These are phyloP conservation scores for Enteromius afrohamiltoni DNA, from an alignment of 2,797 vertebrate species.

Conservation along the genomic window DNA sequence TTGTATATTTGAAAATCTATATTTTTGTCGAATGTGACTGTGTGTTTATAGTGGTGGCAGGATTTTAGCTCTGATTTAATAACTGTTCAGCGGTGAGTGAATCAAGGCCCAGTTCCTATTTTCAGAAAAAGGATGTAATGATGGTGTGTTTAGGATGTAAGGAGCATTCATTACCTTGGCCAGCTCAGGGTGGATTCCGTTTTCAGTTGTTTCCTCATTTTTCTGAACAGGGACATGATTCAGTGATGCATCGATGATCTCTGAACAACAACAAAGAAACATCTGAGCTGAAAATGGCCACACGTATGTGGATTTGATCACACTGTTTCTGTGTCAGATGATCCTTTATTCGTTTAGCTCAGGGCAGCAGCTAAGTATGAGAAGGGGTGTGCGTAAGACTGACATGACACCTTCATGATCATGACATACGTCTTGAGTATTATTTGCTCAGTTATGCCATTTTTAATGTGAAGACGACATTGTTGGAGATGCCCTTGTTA, in stretches of 20 bases:
- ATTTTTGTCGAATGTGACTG: neutral
- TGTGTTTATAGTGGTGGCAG: neutral
- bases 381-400: neutral
- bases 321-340: neutral
- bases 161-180: conserved; percentile 81
- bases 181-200: conserved; percentile 89
- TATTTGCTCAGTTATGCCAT: no score
- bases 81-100: neutral
- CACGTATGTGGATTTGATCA: neutral
- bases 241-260: conserved; percentile 80
- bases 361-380: neutral
- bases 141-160: neutral
- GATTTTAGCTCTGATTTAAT: neutral
- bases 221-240: conserved; percentile 81
- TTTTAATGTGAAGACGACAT: no score
- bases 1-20: neutral
- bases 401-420: no score
- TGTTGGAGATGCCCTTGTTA: no score
- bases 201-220: conserved; percentile 85
- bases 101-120: neutral
- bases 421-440: no score
- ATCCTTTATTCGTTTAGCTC: neutral
- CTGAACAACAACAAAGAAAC: conserved; percentile 65
- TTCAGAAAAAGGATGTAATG: neutral
- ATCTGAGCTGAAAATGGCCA: neutral